Base-by-base conservation (phyloP, 2,888 invertebrate genomes). In the Glaucopsyche alexis region DNA sequence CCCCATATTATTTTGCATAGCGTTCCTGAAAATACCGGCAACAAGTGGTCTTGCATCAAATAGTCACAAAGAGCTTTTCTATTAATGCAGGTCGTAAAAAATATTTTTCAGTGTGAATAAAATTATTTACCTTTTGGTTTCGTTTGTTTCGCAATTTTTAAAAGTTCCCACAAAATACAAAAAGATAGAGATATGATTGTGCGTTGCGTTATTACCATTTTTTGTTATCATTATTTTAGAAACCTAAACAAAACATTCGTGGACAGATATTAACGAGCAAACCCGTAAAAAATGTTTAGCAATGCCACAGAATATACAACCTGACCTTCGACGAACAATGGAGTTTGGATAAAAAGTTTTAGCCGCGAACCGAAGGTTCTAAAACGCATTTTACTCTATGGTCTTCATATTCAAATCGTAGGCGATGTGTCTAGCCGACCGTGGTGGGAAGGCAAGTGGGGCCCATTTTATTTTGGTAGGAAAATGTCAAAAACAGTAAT, bases 401-500 rank as follows among this genome's bases (percentile, higher is more conserved):
- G 79, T 80, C 81, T 79, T 81, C 81, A 79, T 80, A 80, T 77
- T 79, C 86, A 87, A 82, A 80, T 16, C 16, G 50, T 50, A 2
- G 3, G 52, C 16, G 16, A 16, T 9, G 52, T 16, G 8, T 52
- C 52, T n/a, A 8, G 16, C 16, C n/a, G 9, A 29, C 29, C 29
- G 29, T 29, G 29, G 1, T 29, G 52, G 9, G 9, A 14, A 49
- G 6, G n/a, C n/a, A 14, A n/a, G 14, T 14, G 7, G 7, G 14
- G n/a, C n/a, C n/a, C n/a, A n/a, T 2, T 29, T 29, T 29, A 29
- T 4, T 29, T 1, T 29, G 2, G 29, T 29, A 29, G 29, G 29
- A 29, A 29, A 29, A 29, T 29, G 29, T 29, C 29, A 29, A 29
- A 29, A 29, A 29, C 29, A 29, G 29, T 29, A 29, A 29, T 29